A percentile compares a stretch with the other conserved stretches of the same genome.
Conservation (phyloP, 2,113 vertebrate species). For the Phoenicopterus ruber region DNA sequence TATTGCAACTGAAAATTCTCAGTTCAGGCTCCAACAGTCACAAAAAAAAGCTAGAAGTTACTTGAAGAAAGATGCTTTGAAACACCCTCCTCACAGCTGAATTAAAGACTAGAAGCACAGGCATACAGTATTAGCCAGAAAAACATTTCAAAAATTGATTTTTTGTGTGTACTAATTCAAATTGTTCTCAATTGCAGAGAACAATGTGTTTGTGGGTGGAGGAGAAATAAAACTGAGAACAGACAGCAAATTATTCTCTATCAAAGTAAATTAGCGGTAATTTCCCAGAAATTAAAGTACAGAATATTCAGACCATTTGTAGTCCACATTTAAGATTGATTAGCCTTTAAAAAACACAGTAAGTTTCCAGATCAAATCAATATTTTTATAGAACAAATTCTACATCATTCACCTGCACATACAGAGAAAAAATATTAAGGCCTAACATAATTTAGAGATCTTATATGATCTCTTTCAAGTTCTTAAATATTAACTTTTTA, state of each 20-base stretch:
- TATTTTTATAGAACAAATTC: background rate
- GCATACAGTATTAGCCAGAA: background rate
- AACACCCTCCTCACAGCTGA: accelerated
- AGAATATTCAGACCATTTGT: background rate
- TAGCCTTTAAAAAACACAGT: background rate
- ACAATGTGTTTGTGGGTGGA: background rate
- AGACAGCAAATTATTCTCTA: background rate
- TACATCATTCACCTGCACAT: background rate
- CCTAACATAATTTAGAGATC: background rate
- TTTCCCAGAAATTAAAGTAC: background rate
- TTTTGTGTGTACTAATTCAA: background rate
- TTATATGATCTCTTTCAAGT: background rate
- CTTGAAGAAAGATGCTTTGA: background rate
- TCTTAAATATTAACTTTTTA: background rate
- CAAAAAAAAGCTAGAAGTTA: background rate
- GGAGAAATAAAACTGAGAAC: background rate
- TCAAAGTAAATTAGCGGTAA: background rate
- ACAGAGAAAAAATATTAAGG: background rate
- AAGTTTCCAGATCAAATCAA: background rate
- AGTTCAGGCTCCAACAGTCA: background rate
- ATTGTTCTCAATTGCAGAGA: background rate
- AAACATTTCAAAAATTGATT: background rate
- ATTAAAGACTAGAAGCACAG: background rate
- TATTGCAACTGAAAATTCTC: background rate
- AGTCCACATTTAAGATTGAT: background rate